phyloP scores from a whole-genome alignment of 2,797 vertebrate genomes.

The Oceanodroma leucorhoa region DNA sequence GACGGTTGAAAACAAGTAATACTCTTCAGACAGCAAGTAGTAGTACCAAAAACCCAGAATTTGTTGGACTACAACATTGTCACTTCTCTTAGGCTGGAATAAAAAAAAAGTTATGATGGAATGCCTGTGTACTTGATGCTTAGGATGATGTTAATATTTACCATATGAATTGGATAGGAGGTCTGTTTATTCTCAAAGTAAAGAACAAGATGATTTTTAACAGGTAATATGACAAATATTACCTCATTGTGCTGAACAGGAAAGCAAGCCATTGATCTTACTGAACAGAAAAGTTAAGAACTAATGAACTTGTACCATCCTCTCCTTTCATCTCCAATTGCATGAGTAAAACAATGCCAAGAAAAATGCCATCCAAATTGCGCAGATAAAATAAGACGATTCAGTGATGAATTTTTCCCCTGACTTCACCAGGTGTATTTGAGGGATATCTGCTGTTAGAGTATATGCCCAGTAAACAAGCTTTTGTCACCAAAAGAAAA shows the following conservation, averaged over 20 bases:
- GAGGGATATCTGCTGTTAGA: not conserved
- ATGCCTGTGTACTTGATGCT: not conserved
- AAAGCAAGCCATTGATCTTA: not conserved
- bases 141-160: not conserved
- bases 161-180: not conserved
- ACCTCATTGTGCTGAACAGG: not conserved
- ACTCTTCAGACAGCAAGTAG: not conserved
- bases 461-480: not conserved
- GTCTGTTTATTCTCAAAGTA: not conserved
- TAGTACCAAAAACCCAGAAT: not conserved
- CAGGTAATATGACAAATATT: not conserved
- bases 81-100: not conserved
- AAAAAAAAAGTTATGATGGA: not conserved
- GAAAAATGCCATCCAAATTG: not conserved
- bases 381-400: not conserved
- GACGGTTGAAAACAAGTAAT: not conserved
- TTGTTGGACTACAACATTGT: not conserved
- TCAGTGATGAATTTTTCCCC: not conserved
- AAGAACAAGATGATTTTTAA: not conserved
- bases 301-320: not conserved
- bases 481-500: not conserved
- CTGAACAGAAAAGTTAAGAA: not conserved
- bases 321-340: not conserved
- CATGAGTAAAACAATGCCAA: not conserved
- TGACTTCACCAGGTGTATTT: not conserved